These are phyloP conservation scores for Diplolepis rosae DNA, from an alignment of 2,888 invertebrate species.

Conservation along the genomic window DNA sequence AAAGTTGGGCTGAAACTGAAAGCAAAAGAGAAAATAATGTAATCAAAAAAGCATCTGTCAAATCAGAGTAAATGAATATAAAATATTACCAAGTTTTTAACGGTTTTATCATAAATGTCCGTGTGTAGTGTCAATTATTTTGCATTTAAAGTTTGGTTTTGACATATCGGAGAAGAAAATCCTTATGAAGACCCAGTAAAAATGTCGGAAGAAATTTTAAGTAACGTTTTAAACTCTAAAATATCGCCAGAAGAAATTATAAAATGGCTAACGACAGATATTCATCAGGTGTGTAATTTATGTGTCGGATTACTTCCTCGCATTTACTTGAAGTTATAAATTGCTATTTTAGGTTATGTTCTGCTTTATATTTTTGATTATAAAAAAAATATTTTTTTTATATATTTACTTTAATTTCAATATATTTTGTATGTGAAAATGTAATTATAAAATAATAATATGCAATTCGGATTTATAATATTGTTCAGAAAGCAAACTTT, in stretches of 20 bases:
- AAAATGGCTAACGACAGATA: constrained; percentile 55
- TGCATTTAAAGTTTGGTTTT: background rate
- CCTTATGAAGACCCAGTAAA: background rate
- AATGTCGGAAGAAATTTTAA: constrained; percentile 48
- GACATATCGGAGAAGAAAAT: background rate
- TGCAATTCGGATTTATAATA: too few species aligned
- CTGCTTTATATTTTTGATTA: too few species aligned
- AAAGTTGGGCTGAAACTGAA: too few species aligned
- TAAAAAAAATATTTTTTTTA: too few species aligned
- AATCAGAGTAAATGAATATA: background rate
- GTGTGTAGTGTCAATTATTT: background rate
- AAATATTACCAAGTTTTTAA: background rate
- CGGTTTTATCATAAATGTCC: background rate
- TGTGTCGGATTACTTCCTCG: too few species aligned
- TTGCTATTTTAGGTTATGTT: background rate
- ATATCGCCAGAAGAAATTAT: constrained; percentile 51
- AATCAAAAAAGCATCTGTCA: background rate
- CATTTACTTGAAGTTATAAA: background rate
- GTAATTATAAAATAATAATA: background rate
- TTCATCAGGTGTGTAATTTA: constrained; percentile 54
- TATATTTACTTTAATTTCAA: too few species aligned
- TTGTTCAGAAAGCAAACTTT: too few species aligned
- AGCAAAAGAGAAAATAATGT: background rate
- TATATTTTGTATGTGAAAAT: too few species aligned
- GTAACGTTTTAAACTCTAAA: constrained; percentile 51